phyloP scores from a whole-genome alignment of 2,113 vertebrate species.

The Apaloderma vittatum region DNA sequence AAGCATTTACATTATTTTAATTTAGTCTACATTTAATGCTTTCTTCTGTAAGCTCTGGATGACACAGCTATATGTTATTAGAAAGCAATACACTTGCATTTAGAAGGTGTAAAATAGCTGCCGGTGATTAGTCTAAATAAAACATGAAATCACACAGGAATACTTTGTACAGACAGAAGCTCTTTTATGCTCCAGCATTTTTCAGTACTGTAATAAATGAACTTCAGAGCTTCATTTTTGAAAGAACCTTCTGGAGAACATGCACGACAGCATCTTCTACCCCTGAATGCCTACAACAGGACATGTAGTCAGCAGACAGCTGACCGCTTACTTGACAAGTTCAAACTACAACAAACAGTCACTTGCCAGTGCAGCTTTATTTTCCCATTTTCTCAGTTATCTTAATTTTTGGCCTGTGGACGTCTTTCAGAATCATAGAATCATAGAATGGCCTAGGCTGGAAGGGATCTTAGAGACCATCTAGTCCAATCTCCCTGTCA shows the following conservation, averaged over 20 bases:
- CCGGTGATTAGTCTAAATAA: not conserved
- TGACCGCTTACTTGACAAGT: not conserved
- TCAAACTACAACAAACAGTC: not conserved
- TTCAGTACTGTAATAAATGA: not conserved
- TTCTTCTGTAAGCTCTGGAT: not conserved
- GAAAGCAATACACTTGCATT: not conserved
- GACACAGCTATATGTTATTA: not conserved
- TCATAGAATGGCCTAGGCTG: too few species aligned
- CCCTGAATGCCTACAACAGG: not conserved
- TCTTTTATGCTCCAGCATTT: not conserved
- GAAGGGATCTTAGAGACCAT: too few species aligned
- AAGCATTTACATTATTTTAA: not conserved
- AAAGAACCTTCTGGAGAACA: not conserved
- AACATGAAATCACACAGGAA: not conserved
- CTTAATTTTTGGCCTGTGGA: not conserved
- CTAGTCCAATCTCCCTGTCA: too few species aligned
- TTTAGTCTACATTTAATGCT: not conserved
- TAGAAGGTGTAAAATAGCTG: not conserved
- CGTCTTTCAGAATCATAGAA: not conserved
- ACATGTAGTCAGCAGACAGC: not conserved
- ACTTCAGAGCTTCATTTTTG: not conserved
- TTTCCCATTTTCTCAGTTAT: not conserved
- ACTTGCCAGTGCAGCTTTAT: not conserved
- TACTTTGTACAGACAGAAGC: not conserved
- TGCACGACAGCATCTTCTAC: not conserved